Base-by-base conservation (phyloP, 2,113 vertebrate species). In the Prionailurus bengalensis region DNA sequence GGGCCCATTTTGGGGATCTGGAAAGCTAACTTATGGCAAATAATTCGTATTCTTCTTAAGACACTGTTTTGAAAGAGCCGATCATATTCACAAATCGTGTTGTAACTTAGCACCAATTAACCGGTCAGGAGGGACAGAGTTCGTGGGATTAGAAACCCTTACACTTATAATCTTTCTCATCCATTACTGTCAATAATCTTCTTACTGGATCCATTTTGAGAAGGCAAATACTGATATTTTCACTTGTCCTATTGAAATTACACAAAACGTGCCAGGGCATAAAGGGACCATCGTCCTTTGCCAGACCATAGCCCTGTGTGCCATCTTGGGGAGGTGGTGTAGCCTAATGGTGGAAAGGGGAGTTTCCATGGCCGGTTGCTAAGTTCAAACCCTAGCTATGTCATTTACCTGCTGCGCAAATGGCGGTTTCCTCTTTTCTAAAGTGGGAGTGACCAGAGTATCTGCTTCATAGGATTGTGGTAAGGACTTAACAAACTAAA, bases 1-100 rank as follows among this genome's bases (percentile, higher is more conserved):
- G 58, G 51, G 45, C 88, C 66, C 55, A 12, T 68, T 63, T 80
- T 92, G 51, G 39, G 33, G 61, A 68, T 86, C 53, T 80, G 53
- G 51, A 45, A 68, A 58, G 27, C 19, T 70, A 79, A 91, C 11
- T 58, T 68, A 78, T 25, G 3, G 31, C 36, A 23, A 80, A 63
- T 19, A 45, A 90, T 53, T n/a, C 73, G 25, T 25, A 76, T 70
- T 87, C 25, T 51, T 78, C n/a, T 71, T 84, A n/a, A 81, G 42
- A 73, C n/a, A n/a, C 19, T 65, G 42, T 92, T 71, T 88, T 74
- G 29, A 82, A 95, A 88, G 53, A 27, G 14, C 21, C 5, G n/a
- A 33, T 63, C 8, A 3, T 33, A 39, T 66, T 91, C 76, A 76
- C 45, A 82, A 21, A 74, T 36, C 25, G 2, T n/a, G n/a, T 15